These are phyloP conservation scores for Aelia acuminata DNA, from an alignment of 2,888 invertebrate species.

Conservation along the genomic window DNA sequence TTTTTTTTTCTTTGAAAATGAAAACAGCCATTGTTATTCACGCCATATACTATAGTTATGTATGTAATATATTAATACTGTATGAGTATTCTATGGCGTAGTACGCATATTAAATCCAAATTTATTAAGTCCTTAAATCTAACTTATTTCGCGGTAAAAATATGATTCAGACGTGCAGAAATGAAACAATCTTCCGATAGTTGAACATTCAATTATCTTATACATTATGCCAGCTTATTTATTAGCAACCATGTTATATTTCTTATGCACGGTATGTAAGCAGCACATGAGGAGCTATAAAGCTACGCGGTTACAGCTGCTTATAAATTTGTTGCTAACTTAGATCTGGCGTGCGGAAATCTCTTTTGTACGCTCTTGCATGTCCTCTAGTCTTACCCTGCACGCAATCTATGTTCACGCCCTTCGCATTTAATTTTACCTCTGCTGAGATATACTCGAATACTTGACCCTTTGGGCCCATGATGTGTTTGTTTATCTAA, in stretches of 20 bases:
- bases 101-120: neutral
- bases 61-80: neutral
- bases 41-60: neutral
- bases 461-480: neutral
- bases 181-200: neutral
- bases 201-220: neutral
- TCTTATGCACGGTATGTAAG: neutral
- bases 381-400: constrained; percentile 37
- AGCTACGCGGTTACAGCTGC: neutral
- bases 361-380: constrained; percentile 4
- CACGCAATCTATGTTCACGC: constrained; percentile 13
- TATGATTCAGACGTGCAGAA: neutral
- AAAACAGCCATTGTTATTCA: neutral
- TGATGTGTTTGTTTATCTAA: no score
- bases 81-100: neutral
- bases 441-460: neutral
- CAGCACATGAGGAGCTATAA: neutral
- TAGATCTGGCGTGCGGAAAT: constrained; percentile 31
- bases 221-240: neutral
- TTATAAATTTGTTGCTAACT: constrained; percentile 9
- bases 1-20: neutral
- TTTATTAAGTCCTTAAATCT: neutral
- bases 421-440: neutral
- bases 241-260: neutral
- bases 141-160: neutral